These are phyloP conservation scores for Lytechinus variegatus DNA, from an alignment of 35 echinoderm and acorn worm species.

Conservation along the genomic window DNA sequence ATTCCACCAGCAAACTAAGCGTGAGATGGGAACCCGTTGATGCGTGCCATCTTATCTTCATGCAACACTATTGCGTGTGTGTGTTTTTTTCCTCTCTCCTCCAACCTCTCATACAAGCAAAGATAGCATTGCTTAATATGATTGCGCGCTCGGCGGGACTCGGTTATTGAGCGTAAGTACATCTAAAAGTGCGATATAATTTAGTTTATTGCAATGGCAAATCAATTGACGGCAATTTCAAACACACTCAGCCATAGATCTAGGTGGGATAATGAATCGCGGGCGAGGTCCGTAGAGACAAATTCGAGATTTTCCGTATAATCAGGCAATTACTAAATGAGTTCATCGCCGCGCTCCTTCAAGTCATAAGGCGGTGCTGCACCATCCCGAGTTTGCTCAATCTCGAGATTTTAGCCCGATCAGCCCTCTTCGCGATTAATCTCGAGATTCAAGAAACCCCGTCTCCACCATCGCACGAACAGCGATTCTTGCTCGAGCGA, in stretches of 20 bases:
- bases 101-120: not conserved
- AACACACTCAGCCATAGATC: slow-evolving; percentile 38
- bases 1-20: slow-evolving; percentile 13
- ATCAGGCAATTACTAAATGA: slow-evolving; percentile 57
- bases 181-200: slow-evolving; percentile 55
- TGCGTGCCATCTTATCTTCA: not conserved
- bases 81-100: not conserved
- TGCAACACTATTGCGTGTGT: not conserved
- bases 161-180: slow-evolving; percentile 55
- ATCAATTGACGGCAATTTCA: slow-evolving; percentile 56
- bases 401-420: too few relatives aligned
- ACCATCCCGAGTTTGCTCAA: too few relatives aligned
- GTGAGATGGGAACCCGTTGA: slow-evolving; percentile 31
- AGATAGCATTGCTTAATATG: slow-evolving; percentile 49
- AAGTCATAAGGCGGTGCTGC: too few relatives aligned
- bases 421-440: too few relatives aligned
- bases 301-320: slow-evolving; percentile 53
- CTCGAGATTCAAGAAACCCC: too few relatives aligned
- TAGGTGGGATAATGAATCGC: slow-evolving; percentile 51
- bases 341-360: slow-evolving; percentile 30
- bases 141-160: slow-evolving; percentile 31
- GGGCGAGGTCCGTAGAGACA: slow-evolving; percentile 37
- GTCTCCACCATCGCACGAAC: too few relatives aligned
- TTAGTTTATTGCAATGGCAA: slow-evolving; percentile 53
- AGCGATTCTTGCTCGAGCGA: too few relatives aligned